Evolutionary conservation across 2,113 vertebrate genomes (phyloP).

Genomic region (Ammodytes dubius): DNA sequence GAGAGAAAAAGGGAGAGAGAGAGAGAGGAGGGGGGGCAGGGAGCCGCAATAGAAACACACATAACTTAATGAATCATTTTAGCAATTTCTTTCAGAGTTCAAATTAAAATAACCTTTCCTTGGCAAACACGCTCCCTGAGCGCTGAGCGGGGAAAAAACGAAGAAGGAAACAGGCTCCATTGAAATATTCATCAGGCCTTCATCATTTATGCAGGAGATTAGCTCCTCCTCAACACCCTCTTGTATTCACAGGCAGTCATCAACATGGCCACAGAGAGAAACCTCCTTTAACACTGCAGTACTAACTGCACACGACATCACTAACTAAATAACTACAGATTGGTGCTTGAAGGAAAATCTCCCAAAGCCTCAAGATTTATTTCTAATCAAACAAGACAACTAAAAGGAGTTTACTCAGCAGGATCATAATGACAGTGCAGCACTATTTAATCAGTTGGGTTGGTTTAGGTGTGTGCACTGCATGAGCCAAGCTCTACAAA

Average conservation of each 20-base stretch:
- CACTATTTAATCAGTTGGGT: slow-evolving; percentile 81
- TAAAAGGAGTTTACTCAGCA: slow-evolving; percentile 75
- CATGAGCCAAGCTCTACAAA: slow-evolving; percentile 75
- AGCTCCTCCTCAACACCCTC: slow-evolving; percentile 83
- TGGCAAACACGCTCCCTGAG: slow-evolving; percentile 80
- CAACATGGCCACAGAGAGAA: slow-evolving; percentile 67
- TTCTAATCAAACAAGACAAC: slow-evolving; percentile 85
- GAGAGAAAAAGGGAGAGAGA: neutral
- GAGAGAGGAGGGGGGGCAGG: neutral
- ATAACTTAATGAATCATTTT: slow-evolving; percentile 79
- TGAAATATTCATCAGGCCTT: slow-evolving; percentile 87
- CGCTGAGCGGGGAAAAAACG: slow-evolving; percentile 74
- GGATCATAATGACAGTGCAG: slow-evolving; percentile 70
- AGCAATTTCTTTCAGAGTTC: slow-evolving; percentile 78
- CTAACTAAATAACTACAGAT: slow-evolving; percentile 73
- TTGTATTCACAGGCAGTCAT: slow-evolving; percentile 79
- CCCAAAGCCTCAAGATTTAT: slow-evolving; percentile 80
- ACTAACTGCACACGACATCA: slow-evolving; percentile 46
- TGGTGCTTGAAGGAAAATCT: slow-evolving; percentile 69
- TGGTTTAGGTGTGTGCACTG: slow-evolving; percentile 72
- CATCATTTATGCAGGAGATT: slow-evolving; percentile 89
- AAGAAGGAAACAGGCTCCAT: slow-evolving; percentile 79
- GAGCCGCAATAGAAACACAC: slow-evolving; percentile 61
- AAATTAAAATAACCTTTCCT: slow-evolving; percentile 86
- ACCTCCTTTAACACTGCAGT: slow-evolving; percentile 43